Base-by-base conservation (phyloP, 2,888 invertebrate genomes). In the Synanthedon andrenaeformis region DNA sequence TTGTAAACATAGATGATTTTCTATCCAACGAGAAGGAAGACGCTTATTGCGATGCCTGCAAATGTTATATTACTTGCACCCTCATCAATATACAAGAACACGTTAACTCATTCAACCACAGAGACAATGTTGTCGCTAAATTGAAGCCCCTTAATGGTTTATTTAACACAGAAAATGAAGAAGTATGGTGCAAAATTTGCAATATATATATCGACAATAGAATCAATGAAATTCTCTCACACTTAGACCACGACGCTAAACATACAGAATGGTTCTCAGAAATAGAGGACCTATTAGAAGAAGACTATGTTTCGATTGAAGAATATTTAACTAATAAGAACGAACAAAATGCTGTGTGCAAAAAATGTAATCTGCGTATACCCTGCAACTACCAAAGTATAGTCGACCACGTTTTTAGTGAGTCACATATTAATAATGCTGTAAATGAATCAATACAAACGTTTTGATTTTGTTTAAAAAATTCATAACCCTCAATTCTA, bases 101-200 rank as follows among this genome's bases (percentile, higher is more conserved):
- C 45, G 79, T 82, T 0, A 79, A 79, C 53, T 60, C 70, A 13
- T 62, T 69, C 12, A 59, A 62, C n/a, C 80, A 81, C 54, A 65
- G 77, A 53, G 54, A 62, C 2, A 75, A 78, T 14, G 66, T 79
- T 4, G 67, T 72, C 2, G 71, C 74, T n/a, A 71, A 65, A 3
- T 57, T 80, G 6, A 76, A 76, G 62, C 76, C 78, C 0, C 56
- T 72, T 1, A 76, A 79, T 48, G 79, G 74, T 4, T 71, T 80
- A 56, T 79, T 79, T 56, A 55, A 66, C 13, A 67, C 69, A 1
- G 70, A 68, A 0, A 70, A 72, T 23, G 70, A 74, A 41, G 71
- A 75, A 52, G 66, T 76, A 3, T 79, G 76, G 76, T 79, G 79
- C 61, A 79, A 79, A 66, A 60, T 79, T 1, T 80, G 79, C 56